phyloP scores from a whole-genome alignment of 2,113 vertebrate genomes.

The Xyliphius kryptos region DNA sequence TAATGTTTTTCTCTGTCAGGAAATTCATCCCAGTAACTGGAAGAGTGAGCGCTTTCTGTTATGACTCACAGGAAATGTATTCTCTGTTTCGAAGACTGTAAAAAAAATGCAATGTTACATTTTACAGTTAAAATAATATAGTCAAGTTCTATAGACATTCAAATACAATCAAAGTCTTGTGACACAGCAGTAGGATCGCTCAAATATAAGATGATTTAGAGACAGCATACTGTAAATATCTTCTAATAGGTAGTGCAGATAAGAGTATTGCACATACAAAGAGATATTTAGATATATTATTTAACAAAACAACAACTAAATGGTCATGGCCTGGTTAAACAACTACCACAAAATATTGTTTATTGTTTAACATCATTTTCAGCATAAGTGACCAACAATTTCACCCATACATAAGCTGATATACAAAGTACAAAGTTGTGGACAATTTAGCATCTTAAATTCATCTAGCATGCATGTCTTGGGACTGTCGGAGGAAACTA shows the following conservation, averaged over 20 bases:
- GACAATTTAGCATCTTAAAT: too few relatives aligned
- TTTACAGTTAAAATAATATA: background rate
- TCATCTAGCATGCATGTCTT: too few relatives aligned
- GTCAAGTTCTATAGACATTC: background rate
- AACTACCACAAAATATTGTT: too few relatives aligned
- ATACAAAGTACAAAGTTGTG: too few relatives aligned
- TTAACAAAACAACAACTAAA: too few relatives aligned
- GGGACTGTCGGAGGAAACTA: too few relatives aligned
- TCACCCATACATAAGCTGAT: too few relatives aligned
- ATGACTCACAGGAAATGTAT: slow-evolving; percentile 49
- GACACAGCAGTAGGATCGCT: background rate
- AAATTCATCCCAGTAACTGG: slow-evolving; percentile 23
- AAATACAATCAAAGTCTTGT: background rate
- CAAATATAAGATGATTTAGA: background rate
- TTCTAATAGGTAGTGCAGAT: background rate
- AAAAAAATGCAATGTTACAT: slow-evolving; percentile 2
- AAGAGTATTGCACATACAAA: background rate
- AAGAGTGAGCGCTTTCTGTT: slow-evolving; percentile 55
- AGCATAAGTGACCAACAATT: too few relatives aligned
- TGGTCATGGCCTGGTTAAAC: too few relatives aligned
- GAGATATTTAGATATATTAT: too few relatives aligned
- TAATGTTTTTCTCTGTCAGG: background rate
- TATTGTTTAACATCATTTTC: too few relatives aligned
- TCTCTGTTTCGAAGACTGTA: slow-evolving; percentile 30
- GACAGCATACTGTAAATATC: background rate